These are phyloP conservation scores for Camelus bactrianus DNA, from an alignment of 2,113 vertebrate species.

Conservation along the genomic window DNA sequence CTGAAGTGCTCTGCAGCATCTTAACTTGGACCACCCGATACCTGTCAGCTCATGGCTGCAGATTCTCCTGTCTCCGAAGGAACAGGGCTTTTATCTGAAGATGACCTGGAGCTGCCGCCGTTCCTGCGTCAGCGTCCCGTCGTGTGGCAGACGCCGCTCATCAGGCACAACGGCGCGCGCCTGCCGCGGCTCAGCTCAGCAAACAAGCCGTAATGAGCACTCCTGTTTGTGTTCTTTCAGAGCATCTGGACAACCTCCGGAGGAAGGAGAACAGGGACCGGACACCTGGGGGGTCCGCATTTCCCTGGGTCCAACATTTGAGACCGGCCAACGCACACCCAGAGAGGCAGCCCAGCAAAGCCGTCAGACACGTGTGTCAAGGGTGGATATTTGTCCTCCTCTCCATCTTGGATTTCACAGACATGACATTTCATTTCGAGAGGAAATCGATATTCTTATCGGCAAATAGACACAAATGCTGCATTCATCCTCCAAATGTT, in stretches of 20 bases:
- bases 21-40: not conserved
- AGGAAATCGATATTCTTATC: slow-evolving; percentile 56
- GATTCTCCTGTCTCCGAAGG: not conserved
- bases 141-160: not conserved
- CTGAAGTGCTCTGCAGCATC: not conserved
- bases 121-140: not conserved
- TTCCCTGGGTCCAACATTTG: accelerated
- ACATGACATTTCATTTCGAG: slow-evolving; percentile 71
- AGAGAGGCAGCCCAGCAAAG: accelerated
- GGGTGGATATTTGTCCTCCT: not conserved
- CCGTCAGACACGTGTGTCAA: not conserved
- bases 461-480: slow-evolving; percentile 64
- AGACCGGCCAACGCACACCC: accelerated
- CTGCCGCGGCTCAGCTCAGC: too few species aligned
- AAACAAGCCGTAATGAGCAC: accelerated
- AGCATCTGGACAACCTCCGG: accelerated
- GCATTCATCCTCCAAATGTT: slow-evolving; percentile 60
- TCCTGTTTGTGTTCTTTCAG: not conserved
- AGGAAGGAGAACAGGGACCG: accelerated
- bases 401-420: not conserved
- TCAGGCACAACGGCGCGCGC: accelerated
- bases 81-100: not conserved
- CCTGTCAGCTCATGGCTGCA: accelerated
- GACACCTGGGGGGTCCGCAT: accelerated
- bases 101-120: not conserved